Evolutionary conservation across 2,888 invertebrate species (phyloP).

Genomic region (Bedellia somnulentella): DNA sequence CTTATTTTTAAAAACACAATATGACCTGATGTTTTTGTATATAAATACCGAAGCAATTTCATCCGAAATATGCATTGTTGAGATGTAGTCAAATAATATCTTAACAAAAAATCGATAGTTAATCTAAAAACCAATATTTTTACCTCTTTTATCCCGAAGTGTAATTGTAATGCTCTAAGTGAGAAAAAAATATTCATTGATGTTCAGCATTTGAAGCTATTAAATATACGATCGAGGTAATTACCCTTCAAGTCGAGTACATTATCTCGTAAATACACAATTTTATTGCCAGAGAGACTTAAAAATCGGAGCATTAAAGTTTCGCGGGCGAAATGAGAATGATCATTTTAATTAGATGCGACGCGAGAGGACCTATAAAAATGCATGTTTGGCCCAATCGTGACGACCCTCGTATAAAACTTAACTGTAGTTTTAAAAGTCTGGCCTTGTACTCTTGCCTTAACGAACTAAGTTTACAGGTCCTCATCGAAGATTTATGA

Average conservation of each 20-base stretch:
- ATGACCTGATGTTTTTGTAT: no score
- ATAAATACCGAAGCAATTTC: no score
- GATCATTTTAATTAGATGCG: slow-evolving; percentile 45
- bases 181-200: no score
- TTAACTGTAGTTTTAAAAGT: slow-evolving; percentile 29
- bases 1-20: no score
- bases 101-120: no score
- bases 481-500: slow-evolving; percentile 46
- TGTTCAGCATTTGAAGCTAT: slow-evolving; percentile 15
- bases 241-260: slow-evolving; percentile 32
- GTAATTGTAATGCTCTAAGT: no score
- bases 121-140: no score
- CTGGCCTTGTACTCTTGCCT: slow-evolving; percentile 28
- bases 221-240: slow-evolving; percentile 23
- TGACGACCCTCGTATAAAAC: slow-evolving; percentile 9
- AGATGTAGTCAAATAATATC: no score
- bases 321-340: slow-evolving; percentile 37
- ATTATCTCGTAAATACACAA: slow-evolving; percentile 28
- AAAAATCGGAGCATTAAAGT: slow-evolving; percentile 44
- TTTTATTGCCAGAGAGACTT: slow-evolving; percentile 31
- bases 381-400: no score
- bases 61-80: no score
- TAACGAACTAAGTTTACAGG: no score
- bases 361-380: slow-evolving; percentile 10
- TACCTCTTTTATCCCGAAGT: no score